A percentile compares a stretch with the other conserved stretches of the same genome.
phyloP scores from a whole-genome alignment of 2,797 vertebrate species.

The Urocyon cinereoargenteus region DNA sequence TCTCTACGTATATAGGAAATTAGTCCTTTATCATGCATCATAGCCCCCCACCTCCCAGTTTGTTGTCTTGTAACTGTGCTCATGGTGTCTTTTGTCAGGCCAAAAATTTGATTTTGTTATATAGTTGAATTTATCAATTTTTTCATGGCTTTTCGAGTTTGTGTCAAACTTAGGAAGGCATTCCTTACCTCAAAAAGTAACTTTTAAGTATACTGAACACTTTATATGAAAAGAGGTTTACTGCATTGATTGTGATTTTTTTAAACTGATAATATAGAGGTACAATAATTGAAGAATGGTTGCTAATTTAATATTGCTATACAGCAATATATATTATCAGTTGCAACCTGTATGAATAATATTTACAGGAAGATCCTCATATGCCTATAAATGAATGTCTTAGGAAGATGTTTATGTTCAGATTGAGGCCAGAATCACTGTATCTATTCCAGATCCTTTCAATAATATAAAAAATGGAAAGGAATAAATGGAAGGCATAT shows the following conservation, averaged over 20 bases:
- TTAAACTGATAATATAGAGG: background rate
- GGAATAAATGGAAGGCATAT: background rate
- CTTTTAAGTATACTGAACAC: background rate
- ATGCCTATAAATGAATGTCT: background rate
- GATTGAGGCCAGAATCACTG: background rate
- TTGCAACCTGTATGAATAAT: background rate
- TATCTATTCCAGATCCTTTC: conserved; percentile 23
- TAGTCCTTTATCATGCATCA: background rate
- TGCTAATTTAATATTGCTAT: background rate
- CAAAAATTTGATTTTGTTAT: conserved; percentile 47
- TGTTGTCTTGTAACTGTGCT: background rate
- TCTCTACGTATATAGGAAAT: conserved; percentile 41
- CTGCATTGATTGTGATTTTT: conserved; percentile 7
- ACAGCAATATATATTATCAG: background rate
- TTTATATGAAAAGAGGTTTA: background rate
- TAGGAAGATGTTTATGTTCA: conserved; percentile 2
- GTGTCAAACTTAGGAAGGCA: background rate
- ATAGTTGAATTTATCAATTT: background rate
- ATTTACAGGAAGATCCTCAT: background rate
- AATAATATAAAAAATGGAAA: background rate
- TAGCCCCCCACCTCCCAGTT: background rate
- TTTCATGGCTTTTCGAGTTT: background rate
- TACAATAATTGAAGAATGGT: conserved; percentile 15
- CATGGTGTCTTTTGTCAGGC: conserved; percentile 33
- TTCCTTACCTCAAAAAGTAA: background rate